Conservation (phyloP, 2,888 invertebrate species). For the Polymixis flavicincta region DNA sequence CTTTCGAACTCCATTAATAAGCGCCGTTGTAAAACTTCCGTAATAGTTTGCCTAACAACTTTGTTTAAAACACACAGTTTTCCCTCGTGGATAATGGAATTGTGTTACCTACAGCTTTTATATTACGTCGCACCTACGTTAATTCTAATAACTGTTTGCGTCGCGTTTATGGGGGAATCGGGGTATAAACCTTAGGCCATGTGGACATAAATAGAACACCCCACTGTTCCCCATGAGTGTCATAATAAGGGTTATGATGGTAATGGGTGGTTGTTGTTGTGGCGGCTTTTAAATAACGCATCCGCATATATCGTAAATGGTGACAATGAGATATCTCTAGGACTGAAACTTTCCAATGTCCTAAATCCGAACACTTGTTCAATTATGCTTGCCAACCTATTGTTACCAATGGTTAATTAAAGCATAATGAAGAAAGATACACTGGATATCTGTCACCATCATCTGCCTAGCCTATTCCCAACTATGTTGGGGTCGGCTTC, state of each 20-base stretch:
- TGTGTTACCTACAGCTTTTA: slow-evolving; percentile 48
- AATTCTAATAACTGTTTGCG: slow-evolving; percentile 50
- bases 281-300: slow-evolving; percentile 22
- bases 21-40: slow-evolving; percentile 49
- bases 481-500: no score
- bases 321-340: slow-evolving; percentile 1
- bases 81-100: slow-evolving; percentile 52
- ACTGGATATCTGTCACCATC: no score
- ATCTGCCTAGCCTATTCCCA: no score
- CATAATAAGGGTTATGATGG: slow-evolving; percentile 31
- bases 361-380: neutral
- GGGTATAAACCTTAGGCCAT: slow-evolving; percentile 26
- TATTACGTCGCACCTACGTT: slow-evolving; percentile 49
- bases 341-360: neutral
- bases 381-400: neutral
- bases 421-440: no score
- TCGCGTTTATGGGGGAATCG: slow-evolving; percentile 45
- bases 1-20: slow-evolving; percentile 55
- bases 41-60: slow-evolving; percentile 53
- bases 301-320: neutral
- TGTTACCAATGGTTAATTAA: neutral
- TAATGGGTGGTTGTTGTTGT: neutral
- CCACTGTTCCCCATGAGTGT: slow-evolving; percentile 40
- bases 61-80: slow-evolving; percentile 40
- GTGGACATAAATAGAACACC: slow-evolving; percentile 27